Conservation (phyloP, 2,113 vertebrate genomes). For the Raja brachyura region DNA sequence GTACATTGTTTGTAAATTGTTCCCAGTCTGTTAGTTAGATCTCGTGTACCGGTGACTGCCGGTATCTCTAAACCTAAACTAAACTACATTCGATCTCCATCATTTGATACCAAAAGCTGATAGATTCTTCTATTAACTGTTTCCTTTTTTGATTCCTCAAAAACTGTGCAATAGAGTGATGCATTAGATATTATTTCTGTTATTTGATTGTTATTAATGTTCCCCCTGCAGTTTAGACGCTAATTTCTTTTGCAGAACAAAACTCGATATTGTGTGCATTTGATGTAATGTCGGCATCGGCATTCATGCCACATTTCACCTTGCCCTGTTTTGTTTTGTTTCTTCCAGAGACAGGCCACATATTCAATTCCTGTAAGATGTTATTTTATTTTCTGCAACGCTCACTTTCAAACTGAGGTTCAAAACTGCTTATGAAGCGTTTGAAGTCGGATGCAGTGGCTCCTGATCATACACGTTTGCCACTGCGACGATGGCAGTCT, state of each 20-base stretch:
- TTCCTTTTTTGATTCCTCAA: neutral
- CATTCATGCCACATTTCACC: neutral
- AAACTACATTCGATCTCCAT: conserved; percentile 41
- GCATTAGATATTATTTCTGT: neutral
- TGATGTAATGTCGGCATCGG: neutral
- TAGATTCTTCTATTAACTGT: neutral
- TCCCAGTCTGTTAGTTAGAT: too few species aligned
- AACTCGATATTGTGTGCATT: neutral
- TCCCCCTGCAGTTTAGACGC: neutral
- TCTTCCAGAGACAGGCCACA: neutral
- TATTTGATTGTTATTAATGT: neutral
- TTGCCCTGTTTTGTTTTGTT: neutral
- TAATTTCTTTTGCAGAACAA: neutral
- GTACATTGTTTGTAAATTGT: too few species aligned
- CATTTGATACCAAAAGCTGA: conserved; percentile 38
- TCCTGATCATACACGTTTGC: too few species aligned
- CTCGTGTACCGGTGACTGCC: too few species aligned
- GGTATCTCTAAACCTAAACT: too few species aligned
- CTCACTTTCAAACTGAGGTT: neutral
- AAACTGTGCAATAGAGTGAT: neutral
- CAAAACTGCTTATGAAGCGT: neutral
- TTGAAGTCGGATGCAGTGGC: neutral
- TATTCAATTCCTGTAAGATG: neutral
- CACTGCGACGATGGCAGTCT: neutral
- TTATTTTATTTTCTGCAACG: neutral